Evolutionary conservation across 2,888 invertebrate species (phyloP).

Genomic region (Trimorus sp.): DNA sequence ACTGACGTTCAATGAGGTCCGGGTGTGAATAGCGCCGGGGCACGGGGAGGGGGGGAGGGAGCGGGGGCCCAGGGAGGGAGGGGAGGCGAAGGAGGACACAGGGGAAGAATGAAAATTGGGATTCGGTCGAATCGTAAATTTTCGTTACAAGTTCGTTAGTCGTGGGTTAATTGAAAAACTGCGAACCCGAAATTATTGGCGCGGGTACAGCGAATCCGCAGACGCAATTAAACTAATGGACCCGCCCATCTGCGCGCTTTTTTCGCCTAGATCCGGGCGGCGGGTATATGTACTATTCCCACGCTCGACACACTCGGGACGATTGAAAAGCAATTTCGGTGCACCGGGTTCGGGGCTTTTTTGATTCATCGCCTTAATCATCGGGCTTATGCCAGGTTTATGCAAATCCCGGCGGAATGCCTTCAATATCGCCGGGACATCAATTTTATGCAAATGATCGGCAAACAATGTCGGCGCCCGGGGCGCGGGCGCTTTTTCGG

Average conservation of each 20-base stretch:
- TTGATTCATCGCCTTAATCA: slow-evolving; percentile 60
- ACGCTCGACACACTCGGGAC: slow-evolving; percentile 52
- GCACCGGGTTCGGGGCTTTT: slow-evolving; percentile 43
- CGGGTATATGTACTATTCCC: slow-evolving; percentile 49
- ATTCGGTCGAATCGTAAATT: no score
- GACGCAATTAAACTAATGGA: slow-evolving; percentile 64
- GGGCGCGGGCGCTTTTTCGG: no score
- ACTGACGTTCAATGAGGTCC: neutral
- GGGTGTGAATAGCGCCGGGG: no score
- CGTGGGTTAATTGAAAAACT: slow-evolving; percentile 8
- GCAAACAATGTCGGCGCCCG: slow-evolving; percentile 12
- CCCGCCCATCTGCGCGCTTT: slow-evolving; percentile 57
- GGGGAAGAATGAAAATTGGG: no score
- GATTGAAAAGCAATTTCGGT: slow-evolving; percentile 62
- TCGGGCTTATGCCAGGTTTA: slow-evolving; percentile 54
- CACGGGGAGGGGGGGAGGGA: no score
- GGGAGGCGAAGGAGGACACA: no score
- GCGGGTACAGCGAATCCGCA: slow-evolving; percentile 54
- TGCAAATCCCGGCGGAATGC: slow-evolving; percentile 45
- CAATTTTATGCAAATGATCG: slow-evolving; percentile 38
- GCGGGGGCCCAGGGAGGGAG: no score
- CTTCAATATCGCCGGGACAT: slow-evolving; percentile 33
- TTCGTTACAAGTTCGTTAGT: slow-evolving; percentile 16
- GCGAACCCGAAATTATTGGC: slow-evolving; percentile 32
- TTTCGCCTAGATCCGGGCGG: slow-evolving; percentile 51